Base-by-base conservation (phyloP, 1,140 invertebrate species). In the Tigriopus japonicus region DNA sequence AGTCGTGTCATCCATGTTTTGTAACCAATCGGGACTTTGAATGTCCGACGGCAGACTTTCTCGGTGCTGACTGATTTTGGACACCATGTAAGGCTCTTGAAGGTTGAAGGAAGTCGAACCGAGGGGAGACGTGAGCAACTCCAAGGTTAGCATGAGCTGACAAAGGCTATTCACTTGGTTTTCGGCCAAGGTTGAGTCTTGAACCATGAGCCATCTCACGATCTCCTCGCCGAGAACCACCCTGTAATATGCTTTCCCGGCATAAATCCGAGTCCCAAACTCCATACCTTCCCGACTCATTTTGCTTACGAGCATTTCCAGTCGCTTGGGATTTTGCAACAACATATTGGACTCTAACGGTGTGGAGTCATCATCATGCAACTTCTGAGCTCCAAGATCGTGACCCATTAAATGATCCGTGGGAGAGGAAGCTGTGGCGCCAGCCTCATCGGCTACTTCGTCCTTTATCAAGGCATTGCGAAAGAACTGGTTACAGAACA, bases 401-500 rank as follows among this genome's bases (percentile, higher is more conserved):
- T 59, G n/a, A 24, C 56, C 56, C 35, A 42, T 45, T 54, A 42
- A 54, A 13, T 55, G 21, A 15, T 14, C 17, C 40, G 28, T 15
- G n/a, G n/a, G 15, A 17, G n/a, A 13, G 54, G 55, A 17, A 73
- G 74, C 66, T 83, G 79, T 24, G 93, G 71, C 71, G 88, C 86
- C 68, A 92, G 86, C 70, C 88, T 84, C 14, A 91, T 68, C 0
- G 81, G 17, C 87, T 87, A 68, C 89, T 82, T 7, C 93, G 73
- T 68, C 90, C 93, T 0, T 84, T 85, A 0, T 91, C 73, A 35
- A 35, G 9, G 28, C 28, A 35, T 35, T 35, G 9, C 28, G 28
- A 10, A 94, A 89, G 9, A 94, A 83, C 71, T 89, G 88, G 59
- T 87, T 91, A 69, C 92, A 95, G 68, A 94, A 94, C 6, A 84